Conservation (phyloP, 2,797 vertebrate genomes). For the Acestrorhynchus altus region DNA sequence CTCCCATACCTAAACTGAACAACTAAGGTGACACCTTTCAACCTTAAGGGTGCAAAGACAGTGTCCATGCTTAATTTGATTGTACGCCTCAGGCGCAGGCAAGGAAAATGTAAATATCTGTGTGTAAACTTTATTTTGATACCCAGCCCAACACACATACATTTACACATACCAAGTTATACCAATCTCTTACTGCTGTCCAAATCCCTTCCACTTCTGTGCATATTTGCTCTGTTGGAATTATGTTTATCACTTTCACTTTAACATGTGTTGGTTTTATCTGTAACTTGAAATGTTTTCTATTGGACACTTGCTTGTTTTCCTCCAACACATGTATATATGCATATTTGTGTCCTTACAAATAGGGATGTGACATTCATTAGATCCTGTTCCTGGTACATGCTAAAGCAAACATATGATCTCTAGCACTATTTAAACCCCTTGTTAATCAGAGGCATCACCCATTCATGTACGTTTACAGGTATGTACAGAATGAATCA, state of each 20-base stretch:
- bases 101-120: not conserved
- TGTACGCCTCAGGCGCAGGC: not conserved
- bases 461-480: conserved; percentile 3
- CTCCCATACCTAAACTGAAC: too few relatives aligned
- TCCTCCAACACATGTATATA: not conserved
- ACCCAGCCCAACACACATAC: not conserved
- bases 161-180: not conserved
- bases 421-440: conserved; percentile 44
- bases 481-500: conserved; percentile 30
- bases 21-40: not conserved
- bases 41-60: not conserved
- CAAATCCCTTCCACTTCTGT: not conserved
- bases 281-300: not conserved
- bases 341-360: not conserved
- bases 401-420: not conserved
- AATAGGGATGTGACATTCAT: not conserved
- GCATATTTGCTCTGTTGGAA: conserved; percentile 1
- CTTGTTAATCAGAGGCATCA: not conserved
- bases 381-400: conserved; percentile 50
- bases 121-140: conserved; percentile 5
- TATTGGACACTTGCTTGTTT: not conserved
- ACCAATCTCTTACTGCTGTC: not conserved
- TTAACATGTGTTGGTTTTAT: conserved; percentile 8
- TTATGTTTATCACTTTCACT: not conserved
- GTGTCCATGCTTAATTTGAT: not conserved